Percentiles rank a stretch among this genome's conserved stretches.
These are phyloP conservation scores for Misgurnus mizolepis DNA, from an alignment of 2,113 vertebrate species.

Conservation along the genomic window DNA sequence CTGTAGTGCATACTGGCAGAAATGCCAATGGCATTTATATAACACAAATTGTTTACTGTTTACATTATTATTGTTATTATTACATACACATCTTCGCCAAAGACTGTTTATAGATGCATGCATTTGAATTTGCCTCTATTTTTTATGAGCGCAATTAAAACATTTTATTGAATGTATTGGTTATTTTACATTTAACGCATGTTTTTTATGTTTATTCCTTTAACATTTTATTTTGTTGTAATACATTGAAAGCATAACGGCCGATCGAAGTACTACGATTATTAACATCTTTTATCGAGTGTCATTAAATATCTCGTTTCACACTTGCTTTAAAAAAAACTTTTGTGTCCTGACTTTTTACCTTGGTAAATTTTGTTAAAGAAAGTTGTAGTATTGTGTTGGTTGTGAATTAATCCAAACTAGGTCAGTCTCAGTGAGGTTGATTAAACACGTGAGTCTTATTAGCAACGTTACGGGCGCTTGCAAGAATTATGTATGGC, in stretches of 20 bases:
- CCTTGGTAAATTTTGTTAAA: background rate
- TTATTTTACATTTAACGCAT: constrained; percentile 73
- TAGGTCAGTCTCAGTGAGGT: background rate
- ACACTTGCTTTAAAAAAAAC: constrained; percentile 43
- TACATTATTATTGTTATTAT: constrained; percentile 58
- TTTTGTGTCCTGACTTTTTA: constrained; percentile 33
- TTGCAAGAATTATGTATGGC: background rate
- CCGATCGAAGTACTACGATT: constrained; percentile 47
- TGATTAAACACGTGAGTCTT: constrained; percentile 32
- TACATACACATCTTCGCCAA: constrained; percentile 68
- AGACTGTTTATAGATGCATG: constrained; percentile 76
- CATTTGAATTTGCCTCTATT: constrained; percentile 68
- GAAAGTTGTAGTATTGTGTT: background rate
- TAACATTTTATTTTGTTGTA: constrained; percentile 60
- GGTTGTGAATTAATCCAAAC: background rate
- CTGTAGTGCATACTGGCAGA: constrained; percentile 49
- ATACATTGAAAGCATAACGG: constrained; percentile 61
- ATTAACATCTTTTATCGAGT: constrained; percentile 70
- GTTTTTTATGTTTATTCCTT: constrained; percentile 66
- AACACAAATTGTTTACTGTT: constrained; percentile 50
- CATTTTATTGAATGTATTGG: constrained; percentile 81
- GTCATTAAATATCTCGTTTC: constrained; percentile 71
- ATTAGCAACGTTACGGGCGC: background rate
- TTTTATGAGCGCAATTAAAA: constrained; percentile 60
- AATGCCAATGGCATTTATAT: constrained; percentile 53